Percentiles rank a stretch among this genome's conserved stretches.
These are phyloP conservation scores for Aphyosemion australe DNA, from an alignment of 2,113 vertebrate genomes.

Conservation along the genomic window DNA sequence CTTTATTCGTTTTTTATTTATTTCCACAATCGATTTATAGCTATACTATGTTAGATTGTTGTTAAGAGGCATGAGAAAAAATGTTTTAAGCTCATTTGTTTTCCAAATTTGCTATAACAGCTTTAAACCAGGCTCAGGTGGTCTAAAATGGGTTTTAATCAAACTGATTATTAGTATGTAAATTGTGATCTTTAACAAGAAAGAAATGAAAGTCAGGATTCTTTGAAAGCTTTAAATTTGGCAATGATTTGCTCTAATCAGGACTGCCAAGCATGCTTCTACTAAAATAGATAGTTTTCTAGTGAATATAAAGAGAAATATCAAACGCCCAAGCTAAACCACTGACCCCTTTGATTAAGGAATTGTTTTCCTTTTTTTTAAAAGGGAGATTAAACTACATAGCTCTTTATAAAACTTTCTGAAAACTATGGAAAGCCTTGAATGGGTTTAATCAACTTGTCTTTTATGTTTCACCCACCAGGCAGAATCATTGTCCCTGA, in stretches of 20 bases:
- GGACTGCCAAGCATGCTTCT: background rate
- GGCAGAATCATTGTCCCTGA: slow-evolving; percentile 45
- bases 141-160: too few relatives aligned
- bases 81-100: too few relatives aligned
- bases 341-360: slow-evolving; percentile 29
- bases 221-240: background rate
- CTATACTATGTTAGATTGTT: too few relatives aligned
- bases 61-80: too few relatives aligned
- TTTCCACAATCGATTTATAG: too few relatives aligned
- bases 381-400: slow-evolving; percentile 7
- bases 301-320: slow-evolving; percentile 9
- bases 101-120: too few relatives aligned
- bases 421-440: slow-evolving; percentile 14
- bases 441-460: slow-evolving; percentile 58
- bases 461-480: slow-evolving; percentile 40
- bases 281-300: background rate
- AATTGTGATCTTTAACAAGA: too few relatives aligned
- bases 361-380: slow-evolving; percentile 24
- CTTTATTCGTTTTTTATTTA: too few relatives aligned
- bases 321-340: background rate
- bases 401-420: slow-evolving; percentile 20
- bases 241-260: background rate
- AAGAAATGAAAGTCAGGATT: too few relatives aligned
- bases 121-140: too few relatives aligned
- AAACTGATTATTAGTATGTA: too few relatives aligned